phyloP scores from a whole-genome alignment of 2,888 invertebrate species.

The Syrphus vitripennis region DNA sequence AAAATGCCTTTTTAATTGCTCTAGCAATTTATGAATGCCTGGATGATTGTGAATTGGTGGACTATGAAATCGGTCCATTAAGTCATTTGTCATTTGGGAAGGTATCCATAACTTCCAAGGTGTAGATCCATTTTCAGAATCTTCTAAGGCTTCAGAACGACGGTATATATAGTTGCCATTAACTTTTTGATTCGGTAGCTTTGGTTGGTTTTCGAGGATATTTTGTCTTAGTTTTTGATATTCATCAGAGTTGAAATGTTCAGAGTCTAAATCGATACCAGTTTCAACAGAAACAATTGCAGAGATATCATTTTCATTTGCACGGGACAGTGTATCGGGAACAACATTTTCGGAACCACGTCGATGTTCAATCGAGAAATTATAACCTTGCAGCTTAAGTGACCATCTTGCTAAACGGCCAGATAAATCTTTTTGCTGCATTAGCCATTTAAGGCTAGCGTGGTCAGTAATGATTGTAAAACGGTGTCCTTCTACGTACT shows the following conservation, averaged over 20 bases:
- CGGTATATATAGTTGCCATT: conserved; percentile 45
- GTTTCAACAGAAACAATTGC: background rate
- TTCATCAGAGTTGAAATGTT: conserved; percentile 35
- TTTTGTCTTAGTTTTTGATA: conserved; percentile 32
- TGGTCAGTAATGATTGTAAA: conserved; percentile 72
- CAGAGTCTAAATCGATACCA: conserved; percentile 37
- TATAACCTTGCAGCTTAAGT: conserved; percentile 72
- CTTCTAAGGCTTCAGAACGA: conserved; percentile 22
- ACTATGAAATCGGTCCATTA: conserved; percentile 8
- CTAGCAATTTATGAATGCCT: conserved; percentile 16
- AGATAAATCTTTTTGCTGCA: conserved; percentile 72
- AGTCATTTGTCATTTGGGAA: background rate
- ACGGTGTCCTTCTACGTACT: conserved; percentile 51
- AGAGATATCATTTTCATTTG: conserved; percentile 22
- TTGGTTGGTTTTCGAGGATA: background rate
- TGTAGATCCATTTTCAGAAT: conserved; percentile 10
- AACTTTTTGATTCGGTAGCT: conserved; percentile 53
- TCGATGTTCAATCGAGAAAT: conserved; percentile 70
- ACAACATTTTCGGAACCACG: conserved; percentile 72
- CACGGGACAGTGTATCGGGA: conserved; percentile 73
- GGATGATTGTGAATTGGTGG: conserved; percentile 26
- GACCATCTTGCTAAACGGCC: conserved; percentile 74
- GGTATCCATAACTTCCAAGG: conserved; percentile 71
- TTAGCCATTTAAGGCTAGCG: conserved; percentile 73
- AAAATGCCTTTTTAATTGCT: conserved; percentile 28